phyloP scores from a whole-genome alignment of 2,113 vertebrate species.

The Osmerus mordax region DNA sequence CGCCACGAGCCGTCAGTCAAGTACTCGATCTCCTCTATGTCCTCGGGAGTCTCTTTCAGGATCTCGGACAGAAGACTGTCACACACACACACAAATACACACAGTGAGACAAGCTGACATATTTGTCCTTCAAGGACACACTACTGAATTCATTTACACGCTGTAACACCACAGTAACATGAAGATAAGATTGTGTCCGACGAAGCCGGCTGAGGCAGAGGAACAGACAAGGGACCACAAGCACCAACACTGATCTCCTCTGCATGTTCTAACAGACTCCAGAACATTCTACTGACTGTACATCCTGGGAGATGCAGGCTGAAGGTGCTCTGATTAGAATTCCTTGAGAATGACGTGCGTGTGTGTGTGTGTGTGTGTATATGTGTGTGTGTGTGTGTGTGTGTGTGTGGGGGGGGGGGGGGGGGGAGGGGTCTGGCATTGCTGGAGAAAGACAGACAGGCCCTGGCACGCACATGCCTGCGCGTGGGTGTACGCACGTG shows the following conservation, averaged over 20 bases:
- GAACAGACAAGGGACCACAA: background rate
- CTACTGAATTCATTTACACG: too few relatives aligned
- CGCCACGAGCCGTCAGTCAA: conserved; percentile 94
- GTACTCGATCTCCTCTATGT: conserved; percentile 94
- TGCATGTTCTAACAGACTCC: background rate
- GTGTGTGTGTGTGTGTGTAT: background rate
- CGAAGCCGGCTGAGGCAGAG: too few relatives aligned
- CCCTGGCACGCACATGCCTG: too few relatives aligned
- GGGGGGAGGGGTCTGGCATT: background rate
- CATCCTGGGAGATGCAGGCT: too few relatives aligned
- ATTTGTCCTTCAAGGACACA: too few relatives aligned
- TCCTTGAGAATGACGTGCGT: background rate
- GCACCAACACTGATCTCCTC: background rate
- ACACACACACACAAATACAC: background rate
- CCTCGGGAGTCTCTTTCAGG: conserved; percentile 86
- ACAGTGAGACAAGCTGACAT: background rate
- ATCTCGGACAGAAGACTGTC: conserved; percentile 91
- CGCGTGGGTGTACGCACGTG: too few relatives aligned
- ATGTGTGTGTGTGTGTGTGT: too few relatives aligned
- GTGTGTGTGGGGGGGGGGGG: too few relatives aligned
- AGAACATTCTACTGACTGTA: background rate
- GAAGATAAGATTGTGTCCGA: background rate
- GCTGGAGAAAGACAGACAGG: too few relatives aligned
- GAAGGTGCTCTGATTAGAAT: background rate
- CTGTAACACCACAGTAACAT: background rate